A percentile compares a stretch with the other conserved stretches of the same genome.
Conservation (phyloP, 2,113 vertebrate species). For the Malaclemys terrapin region DNA sequence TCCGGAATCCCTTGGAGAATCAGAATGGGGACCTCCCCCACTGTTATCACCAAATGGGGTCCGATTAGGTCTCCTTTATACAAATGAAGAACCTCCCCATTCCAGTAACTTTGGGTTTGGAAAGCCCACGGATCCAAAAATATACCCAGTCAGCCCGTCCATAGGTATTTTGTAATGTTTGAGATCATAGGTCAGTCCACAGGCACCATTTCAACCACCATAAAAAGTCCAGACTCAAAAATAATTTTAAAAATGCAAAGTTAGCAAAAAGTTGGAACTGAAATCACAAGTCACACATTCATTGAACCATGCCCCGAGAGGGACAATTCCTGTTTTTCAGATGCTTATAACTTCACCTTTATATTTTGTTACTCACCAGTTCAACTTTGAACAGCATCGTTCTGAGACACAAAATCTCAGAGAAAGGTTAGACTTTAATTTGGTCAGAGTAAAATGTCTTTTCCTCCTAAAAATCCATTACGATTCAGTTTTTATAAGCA, state of each 20-base stretch:
- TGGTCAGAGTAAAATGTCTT: not conserved
- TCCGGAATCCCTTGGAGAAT: not conserved
- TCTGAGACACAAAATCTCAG: not conserved
- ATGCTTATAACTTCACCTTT: not conserved
- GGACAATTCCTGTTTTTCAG: not conserved
- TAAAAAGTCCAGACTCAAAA: not conserved
- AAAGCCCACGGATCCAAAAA: not conserved
- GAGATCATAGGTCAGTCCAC: not conserved
- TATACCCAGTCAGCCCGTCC: rapidly evolving
- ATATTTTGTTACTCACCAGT: not conserved
- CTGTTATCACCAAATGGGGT: not conserved
- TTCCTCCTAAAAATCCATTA: not conserved
- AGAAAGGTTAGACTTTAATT: not conserved
- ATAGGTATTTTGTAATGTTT: not conserved
- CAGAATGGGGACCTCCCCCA: not conserved
- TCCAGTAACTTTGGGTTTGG: not conserved
- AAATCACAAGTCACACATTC: not conserved
- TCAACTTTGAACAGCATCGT: not conserved
- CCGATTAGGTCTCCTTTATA: not conserved
- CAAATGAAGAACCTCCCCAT: not conserved
- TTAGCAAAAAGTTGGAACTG: not conserved
- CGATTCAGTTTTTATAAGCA: not conserved
- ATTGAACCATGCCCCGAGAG: not conserved
- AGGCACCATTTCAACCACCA: not conserved
- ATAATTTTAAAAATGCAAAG: not conserved